Conservation (phyloP, 2,797 vertebrate species). For the Pteropus rufus region DNA sequence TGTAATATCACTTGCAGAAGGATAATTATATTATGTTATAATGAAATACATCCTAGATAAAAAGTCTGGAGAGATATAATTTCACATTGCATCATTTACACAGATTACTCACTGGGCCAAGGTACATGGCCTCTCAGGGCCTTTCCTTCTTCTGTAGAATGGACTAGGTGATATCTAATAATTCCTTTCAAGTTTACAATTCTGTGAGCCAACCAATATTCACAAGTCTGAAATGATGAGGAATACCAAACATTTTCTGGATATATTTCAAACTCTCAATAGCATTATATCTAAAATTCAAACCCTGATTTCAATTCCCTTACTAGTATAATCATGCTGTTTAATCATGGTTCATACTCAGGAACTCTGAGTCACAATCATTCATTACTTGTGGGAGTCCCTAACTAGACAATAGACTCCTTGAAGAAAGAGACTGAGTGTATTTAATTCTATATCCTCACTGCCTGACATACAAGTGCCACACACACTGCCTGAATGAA, state of each 20-base stretch:
- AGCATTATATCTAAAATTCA: slow-evolving; percentile 29
- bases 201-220: slow-evolving; percentile 20
- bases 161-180: neutral
- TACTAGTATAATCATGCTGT: neutral
- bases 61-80: neutral
- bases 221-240: neutral
- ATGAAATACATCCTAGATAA: neutral
- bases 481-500: neutral
- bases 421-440: neutral
- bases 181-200: slow-evolving; percentile 47
- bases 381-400: neutral
- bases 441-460: neutral
- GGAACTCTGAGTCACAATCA: neutral
- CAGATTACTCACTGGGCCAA: neutral
- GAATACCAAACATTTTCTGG: neutral
- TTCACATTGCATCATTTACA: neutral
- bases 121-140: neutral
- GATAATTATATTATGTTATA: neutral
- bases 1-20: neutral
- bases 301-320: neutral
- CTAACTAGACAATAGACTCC: slow-evolving; percentile 11
- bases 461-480: neutral
- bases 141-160: neutral
- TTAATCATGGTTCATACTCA: neutral
- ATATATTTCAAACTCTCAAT: neutral